phyloP scores from a whole-genome alignment of 2,888 invertebrate species.

The Ligdia adustata region DNA sequence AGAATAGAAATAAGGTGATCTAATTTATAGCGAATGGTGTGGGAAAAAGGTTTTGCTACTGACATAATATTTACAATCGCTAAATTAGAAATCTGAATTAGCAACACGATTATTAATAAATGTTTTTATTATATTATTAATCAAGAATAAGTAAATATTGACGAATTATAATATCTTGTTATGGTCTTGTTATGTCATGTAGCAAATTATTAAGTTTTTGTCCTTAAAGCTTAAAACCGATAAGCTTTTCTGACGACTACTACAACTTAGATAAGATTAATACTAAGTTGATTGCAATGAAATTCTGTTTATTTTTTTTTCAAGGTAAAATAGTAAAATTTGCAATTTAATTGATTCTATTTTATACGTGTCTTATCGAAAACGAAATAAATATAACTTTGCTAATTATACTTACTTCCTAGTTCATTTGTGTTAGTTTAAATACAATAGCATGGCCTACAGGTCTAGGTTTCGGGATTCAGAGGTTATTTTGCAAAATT shows the following conservation, averaged over 20 bases:
- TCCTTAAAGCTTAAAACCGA: conserved; percentile 32
- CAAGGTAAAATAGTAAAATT: too few relatives aligned
- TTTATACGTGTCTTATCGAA: too few relatives aligned
- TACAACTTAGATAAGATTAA: neutral
- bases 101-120: neutral
- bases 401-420: conserved; percentile 8
- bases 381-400: too few relatives aligned
- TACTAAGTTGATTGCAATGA: too few relatives aligned
- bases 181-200: conserved; percentile 27
- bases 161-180: too few relatives aligned
- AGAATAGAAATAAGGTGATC: neutral
- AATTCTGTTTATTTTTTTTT: too few relatives aligned
- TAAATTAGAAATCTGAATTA: neutral
- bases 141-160: too few relatives aligned
- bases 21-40: conserved; percentile 22
- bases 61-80: conserved; percentile 2
- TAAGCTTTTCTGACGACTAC: conserved; percentile 41
- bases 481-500: neutral
- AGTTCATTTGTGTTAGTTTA: conserved; percentile 3
- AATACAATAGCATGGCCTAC: conserved; percentile 9
- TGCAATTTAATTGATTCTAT: too few relatives aligned
- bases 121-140: too few relatives aligned
- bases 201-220: conserved; percentile 38
- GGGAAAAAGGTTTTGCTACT: conserved; percentile 30
- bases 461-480: neutral